Evolutionary conservation across 1,140 invertebrate genomes (phyloP).

Genomic region (Atta cephalotes): DNA sequence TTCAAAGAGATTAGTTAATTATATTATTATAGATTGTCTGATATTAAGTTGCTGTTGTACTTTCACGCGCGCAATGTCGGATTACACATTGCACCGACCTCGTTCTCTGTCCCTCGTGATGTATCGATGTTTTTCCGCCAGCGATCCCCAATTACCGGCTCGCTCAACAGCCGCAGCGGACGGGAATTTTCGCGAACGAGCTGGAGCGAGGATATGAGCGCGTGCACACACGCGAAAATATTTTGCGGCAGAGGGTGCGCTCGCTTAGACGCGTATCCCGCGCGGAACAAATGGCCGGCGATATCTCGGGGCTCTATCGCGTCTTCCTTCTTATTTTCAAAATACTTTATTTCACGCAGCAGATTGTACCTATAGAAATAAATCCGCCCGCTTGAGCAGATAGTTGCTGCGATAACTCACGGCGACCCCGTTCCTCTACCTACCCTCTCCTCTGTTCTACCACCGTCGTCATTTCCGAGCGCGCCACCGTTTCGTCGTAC

Average conservation of each 20-base stretch:
- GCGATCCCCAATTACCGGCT: slow-evolving; percentile 49
- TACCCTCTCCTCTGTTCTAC: slow-evolving; percentile 17
- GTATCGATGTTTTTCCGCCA: slow-evolving; percentile 32
- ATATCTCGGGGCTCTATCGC: slow-evolving; percentile 72
- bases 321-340: slow-evolving; percentile 74
- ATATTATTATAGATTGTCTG: neutral
- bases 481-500: slow-evolving; percentile 53
- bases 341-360: slow-evolving; percentile 83
- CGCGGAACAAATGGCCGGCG: slow-evolving; percentile 68
- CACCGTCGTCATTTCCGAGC: slow-evolving; percentile 44
- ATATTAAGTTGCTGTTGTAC: neutral
- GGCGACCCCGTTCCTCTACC: slow-evolving; percentile 35
- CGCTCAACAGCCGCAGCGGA: neutral
- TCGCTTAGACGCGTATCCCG: slow-evolving; percentile 52
- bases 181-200: slow-evolving; percentile 36
- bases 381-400: slow-evolving; percentile 83
- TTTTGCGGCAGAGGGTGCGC: slow-evolving; percentile 33
- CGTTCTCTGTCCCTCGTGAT: neutral
- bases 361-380: slow-evolving; percentile 85
- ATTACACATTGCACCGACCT: slow-evolving; percentile 20
- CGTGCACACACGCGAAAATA: slow-evolving; percentile 57
- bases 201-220: slow-evolving; percentile 30
- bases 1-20: neutral
- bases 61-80: neutral
- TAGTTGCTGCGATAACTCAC: slow-evolving; percentile 82